phyloP scores from a whole-genome alignment of 2,888 invertebrate genomes.

The Hirudinaria manillensis region DNA sequence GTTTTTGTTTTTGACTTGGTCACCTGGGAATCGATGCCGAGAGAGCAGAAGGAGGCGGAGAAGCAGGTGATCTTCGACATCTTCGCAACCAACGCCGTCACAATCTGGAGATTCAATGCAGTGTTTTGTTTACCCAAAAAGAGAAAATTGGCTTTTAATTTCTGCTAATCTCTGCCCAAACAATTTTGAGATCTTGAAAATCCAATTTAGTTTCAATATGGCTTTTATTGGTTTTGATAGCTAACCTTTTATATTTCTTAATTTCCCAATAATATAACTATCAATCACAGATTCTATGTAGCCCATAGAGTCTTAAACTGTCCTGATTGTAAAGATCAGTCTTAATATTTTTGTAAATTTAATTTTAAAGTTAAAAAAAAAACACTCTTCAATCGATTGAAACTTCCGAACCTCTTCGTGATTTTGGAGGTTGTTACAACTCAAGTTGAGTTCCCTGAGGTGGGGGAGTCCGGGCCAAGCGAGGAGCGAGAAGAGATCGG shows the following conservation, averaged over 20 bases:
- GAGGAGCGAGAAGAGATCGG: slow-evolving; percentile 43
- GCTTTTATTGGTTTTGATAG: no score
- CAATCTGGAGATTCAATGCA: slow-evolving; percentile 24
- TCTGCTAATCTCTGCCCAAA: no score
- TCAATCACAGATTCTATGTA: no score
- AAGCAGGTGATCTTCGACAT: slow-evolving; percentile 43
- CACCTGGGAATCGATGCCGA: slow-evolving; percentile 40
- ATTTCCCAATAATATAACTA: no score
- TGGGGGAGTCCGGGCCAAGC: slow-evolving; percentile 41
- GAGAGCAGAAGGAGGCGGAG: slow-evolving; percentile 43
- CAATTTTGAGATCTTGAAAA: no score
- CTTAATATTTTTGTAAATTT: background rate
- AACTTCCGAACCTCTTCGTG: slow-evolving; percentile 32
- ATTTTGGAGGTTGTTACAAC: slow-evolving; percentile 44
- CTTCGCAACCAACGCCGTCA: slow-evolving; percentile 37
- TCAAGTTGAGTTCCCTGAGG: slow-evolving; percentile 45
- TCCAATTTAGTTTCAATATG: no score
- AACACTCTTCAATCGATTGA: background rate
- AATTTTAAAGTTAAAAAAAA: background rate
- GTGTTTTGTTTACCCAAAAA: no score
- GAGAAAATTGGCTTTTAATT: no score
- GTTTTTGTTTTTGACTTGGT: background rate
- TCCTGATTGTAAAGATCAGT: no score
- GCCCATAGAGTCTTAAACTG: no score
- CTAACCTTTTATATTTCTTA: no score